Base-by-base conservation (phyloP, 2,888 invertebrate species). In the Parapristionchus giblindavisi region DNA sequence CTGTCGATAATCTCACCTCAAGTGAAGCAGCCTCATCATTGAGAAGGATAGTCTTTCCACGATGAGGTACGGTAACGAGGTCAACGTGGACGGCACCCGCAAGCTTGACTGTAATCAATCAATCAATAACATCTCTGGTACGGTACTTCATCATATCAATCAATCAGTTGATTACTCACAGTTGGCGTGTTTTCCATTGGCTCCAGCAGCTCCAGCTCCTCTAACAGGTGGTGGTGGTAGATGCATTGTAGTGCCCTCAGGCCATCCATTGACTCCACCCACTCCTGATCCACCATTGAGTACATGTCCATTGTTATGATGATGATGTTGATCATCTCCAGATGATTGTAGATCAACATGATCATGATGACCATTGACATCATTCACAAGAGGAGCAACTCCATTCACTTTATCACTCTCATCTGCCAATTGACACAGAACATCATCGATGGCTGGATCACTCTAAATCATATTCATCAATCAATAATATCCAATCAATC, bases 331-430 rank as follows among this genome's bases (percentile, higher is more conserved):
- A n/a, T n/a, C n/a, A n/a, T n/a, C n/a, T n/a, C n/a, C n/a, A n/a
- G n/a, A n/a, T n/a, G n/a, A n/a, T n/a, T n/a, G n/a, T n/a, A n/a
- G n/a, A n/a, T n/a, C n/a, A n/a, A n/a, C n/a, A n/a, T n/a, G n/a
- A n/a, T n/a, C n/a, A n/a, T n/a, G n/a, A n/a, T n/a, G n/a, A n/a
- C n/a, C n/a, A n/a, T n/a, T n/a, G n/a, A n/a, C n/a, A n/a, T n/a
- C n/a, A n/a, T n/a, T n/a, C n/a, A n/a, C n/a, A n/a, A n/a, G 36
- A 6, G n/a, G 32, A n/a, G 1, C 17, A 3, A 11, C 68, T 2
- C 54, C 70, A 24, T 72, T 72, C n/a, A 72, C 60, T 48, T 17
- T 60, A 11, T 72, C 72, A 6, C 43, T 43, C 60, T 72, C 72
- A 14, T 60, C 60, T 4, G 72, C 72, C 72, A 72, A 29, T 32